These are phyloP conservation scores for Oreohelix idahoensis DNA, from an alignment of 1,140 invertebrate species.

Conservation along the genomic window DNA sequence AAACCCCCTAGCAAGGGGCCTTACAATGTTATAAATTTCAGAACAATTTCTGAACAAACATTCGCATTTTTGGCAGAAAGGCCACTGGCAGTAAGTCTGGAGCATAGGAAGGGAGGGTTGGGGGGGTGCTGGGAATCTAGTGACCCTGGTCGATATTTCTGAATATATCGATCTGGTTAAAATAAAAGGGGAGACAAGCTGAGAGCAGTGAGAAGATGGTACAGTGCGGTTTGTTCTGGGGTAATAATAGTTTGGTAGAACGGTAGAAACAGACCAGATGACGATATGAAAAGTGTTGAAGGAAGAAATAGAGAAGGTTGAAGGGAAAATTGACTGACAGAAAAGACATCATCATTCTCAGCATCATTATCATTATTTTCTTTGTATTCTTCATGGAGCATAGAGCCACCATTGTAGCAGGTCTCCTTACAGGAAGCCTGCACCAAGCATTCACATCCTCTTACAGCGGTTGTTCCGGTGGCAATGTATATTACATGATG, in stretches of 20 bases:
- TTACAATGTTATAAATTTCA: conserved; percentile 39
- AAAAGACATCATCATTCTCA: no score
- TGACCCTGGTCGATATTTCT: conserved; percentile 11
- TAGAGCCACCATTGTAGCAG: no score
- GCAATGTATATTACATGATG: no score
- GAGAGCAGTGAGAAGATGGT: not conserved
- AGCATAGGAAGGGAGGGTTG: not conserved
- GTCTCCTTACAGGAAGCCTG: no score
- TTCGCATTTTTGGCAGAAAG: conserved; percentile 32
- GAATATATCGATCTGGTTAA: conserved; percentile 9
- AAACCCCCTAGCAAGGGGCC: not conserved
- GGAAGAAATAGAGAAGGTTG: no score
- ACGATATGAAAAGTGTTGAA: not conserved
- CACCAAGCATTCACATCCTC: no score
- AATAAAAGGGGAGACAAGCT: not conserved
- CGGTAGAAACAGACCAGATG: not conserved
- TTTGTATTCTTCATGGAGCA: no score
- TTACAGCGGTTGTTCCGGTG: no score
- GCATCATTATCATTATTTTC: no score
- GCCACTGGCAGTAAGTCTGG: conserved; percentile 10
- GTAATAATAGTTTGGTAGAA: not conserved
- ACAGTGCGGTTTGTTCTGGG: not conserved
- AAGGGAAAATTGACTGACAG: no score
- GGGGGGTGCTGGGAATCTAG: not conserved
- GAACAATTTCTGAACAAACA: conserved; percentile 38